A percentile compares a stretch with the other conserved stretches of the same genome.
Conservation (phyloP, 2,113 vertebrate genomes). For the Quiscalus mexicanus region DNA sequence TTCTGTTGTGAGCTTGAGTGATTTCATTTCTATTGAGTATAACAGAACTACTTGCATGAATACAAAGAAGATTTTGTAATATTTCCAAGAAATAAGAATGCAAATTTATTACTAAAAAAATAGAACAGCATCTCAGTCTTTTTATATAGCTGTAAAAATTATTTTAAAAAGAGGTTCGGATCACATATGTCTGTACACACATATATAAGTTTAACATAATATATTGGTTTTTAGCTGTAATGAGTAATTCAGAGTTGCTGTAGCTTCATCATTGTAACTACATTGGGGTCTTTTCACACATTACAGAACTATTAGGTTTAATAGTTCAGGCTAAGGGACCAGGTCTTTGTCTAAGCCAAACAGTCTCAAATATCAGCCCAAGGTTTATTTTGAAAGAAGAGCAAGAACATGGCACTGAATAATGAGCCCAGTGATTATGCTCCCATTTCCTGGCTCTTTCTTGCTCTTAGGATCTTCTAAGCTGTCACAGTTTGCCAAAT, state of each 20-base stretch:
- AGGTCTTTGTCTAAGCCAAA: neutral
- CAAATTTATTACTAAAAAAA: neutral
- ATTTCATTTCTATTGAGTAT: neutral
- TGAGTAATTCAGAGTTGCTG: neutral
- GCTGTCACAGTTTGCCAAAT: neutral
- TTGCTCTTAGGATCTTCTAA: neutral
- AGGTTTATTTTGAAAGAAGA: neutral
- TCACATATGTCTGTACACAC: neutral
- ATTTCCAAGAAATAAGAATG: neutral
- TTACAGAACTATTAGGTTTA: neutral
- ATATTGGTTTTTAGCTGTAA: neutral
- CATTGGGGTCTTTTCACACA: neutral
- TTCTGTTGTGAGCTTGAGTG: neutral
- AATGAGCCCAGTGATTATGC: neutral
- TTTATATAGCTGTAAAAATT: neutral
- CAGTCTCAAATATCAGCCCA: neutral
- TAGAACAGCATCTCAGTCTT: neutral
- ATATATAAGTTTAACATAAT: neutral
- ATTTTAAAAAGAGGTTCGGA: neutral
- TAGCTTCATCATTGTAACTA: neutral
- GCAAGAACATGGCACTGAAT: neutral
- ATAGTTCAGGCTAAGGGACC: neutral
- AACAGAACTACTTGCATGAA: neutral
- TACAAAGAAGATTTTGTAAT: neutral
- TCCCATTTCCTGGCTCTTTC: neutral